Conservation (phyloP, 2,888 invertebrate genomes). For the Brenthis daphne region DNA sequence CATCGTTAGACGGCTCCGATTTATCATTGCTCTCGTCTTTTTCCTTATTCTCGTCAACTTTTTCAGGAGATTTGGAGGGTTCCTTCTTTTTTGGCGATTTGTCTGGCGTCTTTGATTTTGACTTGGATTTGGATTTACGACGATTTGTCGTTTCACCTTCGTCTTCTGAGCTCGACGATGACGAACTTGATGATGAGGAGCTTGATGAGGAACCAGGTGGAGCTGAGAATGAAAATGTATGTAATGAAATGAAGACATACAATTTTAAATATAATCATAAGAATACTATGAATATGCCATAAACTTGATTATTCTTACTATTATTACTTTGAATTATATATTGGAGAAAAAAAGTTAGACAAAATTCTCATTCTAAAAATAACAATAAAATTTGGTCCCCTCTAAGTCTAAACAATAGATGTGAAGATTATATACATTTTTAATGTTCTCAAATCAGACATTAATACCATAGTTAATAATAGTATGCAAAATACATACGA, state of each 20-base stretch:
- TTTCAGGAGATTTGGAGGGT: slow-evolving; percentile 66
- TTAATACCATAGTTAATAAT: too few species aligned
- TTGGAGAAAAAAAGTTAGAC: too few species aligned
- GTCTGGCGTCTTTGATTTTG: slow-evolving; percentile 61
- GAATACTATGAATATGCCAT: background rate
- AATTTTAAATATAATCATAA: background rate
- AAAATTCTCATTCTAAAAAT: too few species aligned
- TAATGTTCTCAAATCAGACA: too few species aligned
- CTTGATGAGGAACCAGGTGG: slow-evolving; percentile 78
- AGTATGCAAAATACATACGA: slow-evolving; percentile 53
- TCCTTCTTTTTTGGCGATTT: slow-evolving; percentile 65
- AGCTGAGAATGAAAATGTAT: slow-evolving; percentile 49
- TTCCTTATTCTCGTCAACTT: slow-evolving; percentile 58
- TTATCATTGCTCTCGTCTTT: slow-evolving; percentile 69
- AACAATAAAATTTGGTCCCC: too few species aligned
- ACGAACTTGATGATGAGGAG: slow-evolving; percentile 77
- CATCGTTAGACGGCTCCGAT: slow-evolving; percentile 78
- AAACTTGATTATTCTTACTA: too few species aligned
- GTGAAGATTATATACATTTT: too few species aligned
- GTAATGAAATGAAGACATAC: background rate
- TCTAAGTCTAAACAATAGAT: too few species aligned
- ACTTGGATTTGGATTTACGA: slow-evolving; percentile 71
- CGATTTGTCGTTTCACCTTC: slow-evolving; percentile 66
- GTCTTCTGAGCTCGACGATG: slow-evolving; percentile 78
- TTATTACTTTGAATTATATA: too few species aligned